Evolutionary conservation across 1,140 invertebrate genomes (phyloP).

Genomic region (Saccostrea glomerata): DNA sequence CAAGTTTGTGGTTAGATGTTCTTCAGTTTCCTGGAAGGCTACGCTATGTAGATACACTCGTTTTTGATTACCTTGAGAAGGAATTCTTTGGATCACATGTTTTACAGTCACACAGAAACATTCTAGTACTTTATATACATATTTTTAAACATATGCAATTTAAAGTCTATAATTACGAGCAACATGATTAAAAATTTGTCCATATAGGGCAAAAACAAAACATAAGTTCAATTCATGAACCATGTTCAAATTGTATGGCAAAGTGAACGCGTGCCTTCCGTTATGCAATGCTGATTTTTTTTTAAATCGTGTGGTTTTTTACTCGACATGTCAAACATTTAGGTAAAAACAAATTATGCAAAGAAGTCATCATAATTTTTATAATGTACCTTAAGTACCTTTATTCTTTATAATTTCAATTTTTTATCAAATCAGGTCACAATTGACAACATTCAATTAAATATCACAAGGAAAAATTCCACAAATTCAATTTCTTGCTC

Average conservation of each 20-base stretch:
- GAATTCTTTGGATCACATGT: background rate
- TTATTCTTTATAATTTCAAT: background rate
- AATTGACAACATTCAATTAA: background rate
- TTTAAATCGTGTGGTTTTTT: too few species aligned
- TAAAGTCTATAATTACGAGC: too few species aligned
- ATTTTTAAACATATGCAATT: too few species aligned
- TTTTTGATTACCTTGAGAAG: background rate
- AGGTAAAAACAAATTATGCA: too few species aligned
- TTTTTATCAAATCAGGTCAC: background rate
- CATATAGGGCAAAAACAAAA: too few species aligned
- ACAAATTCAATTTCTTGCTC: background rate
- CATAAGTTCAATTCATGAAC: too few species aligned
- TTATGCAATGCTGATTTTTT: too few species aligned
- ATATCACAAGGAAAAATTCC: background rate
- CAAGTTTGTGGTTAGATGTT: background rate
- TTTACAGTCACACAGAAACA: background rate
- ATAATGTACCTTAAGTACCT: background rate
- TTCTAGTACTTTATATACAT: background rate
- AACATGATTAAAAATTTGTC: too few species aligned
- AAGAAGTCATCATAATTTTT: too few species aligned
- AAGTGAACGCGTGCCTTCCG: too few species aligned
- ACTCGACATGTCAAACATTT: too few species aligned
- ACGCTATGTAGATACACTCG: background rate
- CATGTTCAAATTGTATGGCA: too few species aligned
- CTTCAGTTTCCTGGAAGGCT: background rate